Conservation (phyloP, 2,797 vertebrate genomes). For the Poeciliopsis presidionis region DNA sequence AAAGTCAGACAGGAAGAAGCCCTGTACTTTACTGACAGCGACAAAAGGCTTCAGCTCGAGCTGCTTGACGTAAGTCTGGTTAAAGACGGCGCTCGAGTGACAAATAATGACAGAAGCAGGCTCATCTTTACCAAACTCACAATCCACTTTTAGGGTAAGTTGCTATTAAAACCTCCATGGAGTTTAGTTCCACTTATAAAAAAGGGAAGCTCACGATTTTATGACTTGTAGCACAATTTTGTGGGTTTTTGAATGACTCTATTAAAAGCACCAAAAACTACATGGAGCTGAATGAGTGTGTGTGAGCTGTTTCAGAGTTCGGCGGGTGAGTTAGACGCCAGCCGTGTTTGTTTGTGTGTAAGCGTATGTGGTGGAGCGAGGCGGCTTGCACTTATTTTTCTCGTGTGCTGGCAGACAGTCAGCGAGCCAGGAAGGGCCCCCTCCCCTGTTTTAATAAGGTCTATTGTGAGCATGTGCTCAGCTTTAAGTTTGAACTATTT, state of each 20-base stretch:
- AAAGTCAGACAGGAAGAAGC: slow-evolving; percentile 70
- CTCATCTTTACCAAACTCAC: slow-evolving; percentile 20
- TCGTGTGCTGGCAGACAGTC: slow-evolving; percentile 52
- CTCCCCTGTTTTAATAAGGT: slow-evolving; percentile 57
- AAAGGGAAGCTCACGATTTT: slow-evolving; percentile 35
- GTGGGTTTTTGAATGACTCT: slow-evolving; percentile 9
- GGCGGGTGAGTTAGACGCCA: slow-evolving; percentile 3
- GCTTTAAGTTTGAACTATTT: slow-evolving; percentile 75
- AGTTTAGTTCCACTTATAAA: slow-evolving; percentile 10
- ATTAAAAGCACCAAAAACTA: background rate
- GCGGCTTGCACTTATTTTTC: slow-evolving; percentile 43
- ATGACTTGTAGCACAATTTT: background rate
- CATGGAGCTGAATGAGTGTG: background rate
- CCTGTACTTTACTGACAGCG: slow-evolving; percentile 30
- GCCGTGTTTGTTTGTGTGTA: slow-evolving; percentile 16
- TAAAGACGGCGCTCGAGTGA: slow-evolving; percentile 10
- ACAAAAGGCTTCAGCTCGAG: slow-evolving; percentile 46
- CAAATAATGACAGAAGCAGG: slow-evolving; percentile 34
- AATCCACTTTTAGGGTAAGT: slow-evolving; percentile 50
- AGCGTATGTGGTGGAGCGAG: slow-evolving; percentile 24
- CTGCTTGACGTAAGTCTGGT: slow-evolving; percentile 60
- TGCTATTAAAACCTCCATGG: background rate
- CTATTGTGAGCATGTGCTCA: slow-evolving; percentile 75
- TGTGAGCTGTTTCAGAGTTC: background rate
- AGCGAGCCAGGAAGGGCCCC: slow-evolving; percentile 74